Base-by-base conservation (phyloP, 2,113 vertebrate genomes). In the human region DNA sequence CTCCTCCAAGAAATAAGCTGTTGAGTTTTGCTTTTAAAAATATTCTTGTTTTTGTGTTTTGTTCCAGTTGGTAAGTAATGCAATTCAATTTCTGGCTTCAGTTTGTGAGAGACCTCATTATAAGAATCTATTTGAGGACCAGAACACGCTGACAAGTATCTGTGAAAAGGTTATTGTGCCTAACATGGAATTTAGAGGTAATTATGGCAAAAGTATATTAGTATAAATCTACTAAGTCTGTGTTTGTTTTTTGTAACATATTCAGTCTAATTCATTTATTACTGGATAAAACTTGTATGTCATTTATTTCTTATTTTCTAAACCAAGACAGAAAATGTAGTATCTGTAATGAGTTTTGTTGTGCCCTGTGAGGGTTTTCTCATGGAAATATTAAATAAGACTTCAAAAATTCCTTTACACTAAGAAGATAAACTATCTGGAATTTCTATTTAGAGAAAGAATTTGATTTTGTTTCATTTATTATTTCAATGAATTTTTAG, bases 161-260 rank as follows among this genome's bases (percentile, higher is more conserved):
- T 99, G 99, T 98, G 99, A 99, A 98, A 99, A 99, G 98, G 99
- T 99, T 98, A 99, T 99, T 98, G 99, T 99, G 84, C 99, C 99
- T 96, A 99, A 99, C 98, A 99, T 99, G 99, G 99, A 99, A 98
- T 99, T 99, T 97, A 99, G 99, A 99, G 99, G 99, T 99, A 99
- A 99, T 75, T 98, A 94, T 70, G 52, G 50, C 79, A 5, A 48
- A 78, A 64, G 10, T 81, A 25, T 55, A 8, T 96, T 96, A 84
- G 27, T 86, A 35, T 81, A 78, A 88, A 73, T n/a, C 70, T 94
- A 90, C 18, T 79, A 75, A 68, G 38, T 73, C 20, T 94, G 73
- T 22, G 50, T 25, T 88, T 91, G 17, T 23, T 89, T 79, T 43
- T 94, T 86, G 18, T 43, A 61, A 85, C n/a, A 38, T 43, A 43